These are phyloP conservation scores for Watsonalla binaria DNA, from an alignment of 2,888 invertebrate species.

Conservation along the genomic window DNA sequence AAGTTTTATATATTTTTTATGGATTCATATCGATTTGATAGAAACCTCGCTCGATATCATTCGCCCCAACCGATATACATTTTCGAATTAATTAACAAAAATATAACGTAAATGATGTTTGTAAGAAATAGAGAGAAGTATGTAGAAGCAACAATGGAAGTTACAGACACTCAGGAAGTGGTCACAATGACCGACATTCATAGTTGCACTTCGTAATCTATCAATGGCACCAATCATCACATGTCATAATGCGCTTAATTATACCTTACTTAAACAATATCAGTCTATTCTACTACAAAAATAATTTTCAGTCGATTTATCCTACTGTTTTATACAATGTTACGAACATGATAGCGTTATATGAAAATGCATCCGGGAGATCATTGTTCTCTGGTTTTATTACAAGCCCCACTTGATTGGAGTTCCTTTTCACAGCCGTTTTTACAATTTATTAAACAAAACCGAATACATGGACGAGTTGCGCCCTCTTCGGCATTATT, in stretches of 20 bases:
- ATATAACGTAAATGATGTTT: conserved; percentile 1
- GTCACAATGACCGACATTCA: conserved; percentile 51
- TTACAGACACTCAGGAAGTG: conserved; percentile 57
- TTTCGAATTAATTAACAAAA: too few species aligned
- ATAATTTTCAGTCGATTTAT: conserved; percentile 77
- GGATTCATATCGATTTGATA: neutral
- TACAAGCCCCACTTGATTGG: conserved; percentile 32
- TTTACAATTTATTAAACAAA: conserved; percentile 23
- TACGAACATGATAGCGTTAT: conserved; percentile 44
- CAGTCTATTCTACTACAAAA: conserved; percentile 79
- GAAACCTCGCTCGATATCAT: too few species aligned
- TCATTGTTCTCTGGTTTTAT: conserved; percentile 43
- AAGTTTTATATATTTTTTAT: neutral
- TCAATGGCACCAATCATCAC: conserved; percentile 79
- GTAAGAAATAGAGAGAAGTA: conserved; percentile 4
- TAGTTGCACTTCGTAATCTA: conserved; percentile 70
- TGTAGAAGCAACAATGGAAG: conserved; percentile 69
- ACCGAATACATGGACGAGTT: conserved; percentile 23
- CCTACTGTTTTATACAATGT: conserved; percentile 61
- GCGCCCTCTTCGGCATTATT: conserved; percentile 1
- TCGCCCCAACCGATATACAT: too few species aligned
- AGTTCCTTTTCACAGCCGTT: conserved; percentile 53
- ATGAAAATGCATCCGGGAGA: conserved; percentile 68
- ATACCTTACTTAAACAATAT: conserved; percentile 66
- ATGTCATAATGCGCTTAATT: conserved; percentile 72